Evolutionary conservation across 2,888 invertebrate species (phyloP), one percentile per base, ranked within the genome.

Genomic region (Lepidochrysops patricia): DNA sequence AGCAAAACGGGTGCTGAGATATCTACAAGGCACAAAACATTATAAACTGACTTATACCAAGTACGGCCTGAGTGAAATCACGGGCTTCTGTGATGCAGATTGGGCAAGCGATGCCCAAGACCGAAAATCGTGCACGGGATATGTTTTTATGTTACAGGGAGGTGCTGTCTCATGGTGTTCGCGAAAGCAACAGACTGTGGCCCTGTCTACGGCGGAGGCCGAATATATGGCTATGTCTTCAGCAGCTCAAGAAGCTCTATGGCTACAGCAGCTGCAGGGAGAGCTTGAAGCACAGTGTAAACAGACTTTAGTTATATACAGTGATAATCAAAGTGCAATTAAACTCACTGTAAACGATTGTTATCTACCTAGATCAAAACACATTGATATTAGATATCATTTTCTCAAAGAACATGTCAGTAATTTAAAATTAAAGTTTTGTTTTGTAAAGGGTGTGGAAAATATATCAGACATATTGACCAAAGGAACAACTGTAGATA

Each of bases 291-390:
- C n/a, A n/a, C n/a, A n/a, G n/a, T n/a, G n/a, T n/a, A n/a, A n/a
- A n/a, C n/a, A n/a, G n/a, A n/a, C n/a, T n/a, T n/a, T n/a, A n/a
- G n/a, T n/a, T 9, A 68, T 66, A 6, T 63, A 48, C 26, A 56
- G 66, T 62, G 67, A 69, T 50, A 68, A 67, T 29, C 67, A 67
- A 52, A 67, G 68, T 62, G 68, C 70, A 5, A 68, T 71, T 3
- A 67, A 60, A 54, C 32, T 70, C 0, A 19, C 67, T 19, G 15
- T 0, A 2, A 69, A 60, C 64, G 66, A 69, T 58, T 63, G 67
- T 64, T 71, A 67, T 49, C 48, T 63, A 15, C 63, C 67, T 56
- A 63, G 63, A n/a, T 50, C 68, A 4, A 65, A 61, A 25, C 68
- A 69, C 56, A 70, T 70, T 9, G 67, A 70, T 48, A 66, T 68